phyloP scores from a whole-genome alignment of 2,888 invertebrate species.

The Hartigia nigra region DNA sequence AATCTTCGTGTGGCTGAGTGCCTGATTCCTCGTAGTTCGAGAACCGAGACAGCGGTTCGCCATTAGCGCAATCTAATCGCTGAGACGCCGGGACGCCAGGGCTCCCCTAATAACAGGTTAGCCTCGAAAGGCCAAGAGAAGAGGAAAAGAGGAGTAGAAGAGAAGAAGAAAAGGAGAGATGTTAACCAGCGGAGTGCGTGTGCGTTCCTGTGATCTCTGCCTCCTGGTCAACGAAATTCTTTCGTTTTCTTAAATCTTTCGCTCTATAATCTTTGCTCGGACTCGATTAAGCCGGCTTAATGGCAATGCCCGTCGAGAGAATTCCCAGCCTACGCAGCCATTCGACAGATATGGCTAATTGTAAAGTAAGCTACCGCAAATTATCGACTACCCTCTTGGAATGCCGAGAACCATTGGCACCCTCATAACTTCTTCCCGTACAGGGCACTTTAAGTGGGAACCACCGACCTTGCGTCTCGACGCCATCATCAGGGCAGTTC shows the following conservation, averaged over 20 bases:
- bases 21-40: neutral
- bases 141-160: conserved; percentile 18
- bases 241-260: conserved; percentile 44
- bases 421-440: neutral
- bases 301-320: conserved; percentile 44
- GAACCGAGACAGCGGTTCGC: conserved; percentile 56
- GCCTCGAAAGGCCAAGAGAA: conserved; percentile 22
- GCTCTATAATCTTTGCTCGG: conserved; percentile 49
- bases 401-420: neutral
- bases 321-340: conserved; percentile 13
- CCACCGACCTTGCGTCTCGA: neutral
- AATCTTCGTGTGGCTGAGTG: neutral
- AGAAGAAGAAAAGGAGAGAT: conserved; percentile 18
- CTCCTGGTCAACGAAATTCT: conserved; percentile 41
- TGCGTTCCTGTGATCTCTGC: neutral
- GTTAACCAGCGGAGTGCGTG: neutral
- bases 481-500: neutral
- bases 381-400: conserved; percentile 6
- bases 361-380: conserved; percentile 42
- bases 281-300: conserved; percentile 55
- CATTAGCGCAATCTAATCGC: conserved; percentile 63
- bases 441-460: neutral
- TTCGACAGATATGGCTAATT: conserved; percentile 54
- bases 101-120: conserved; percentile 62
- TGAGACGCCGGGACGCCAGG: conserved; percentile 24